Conservation (phyloP, 1,140 invertebrate genomes). For the Bicyclus anynana region DNA sequence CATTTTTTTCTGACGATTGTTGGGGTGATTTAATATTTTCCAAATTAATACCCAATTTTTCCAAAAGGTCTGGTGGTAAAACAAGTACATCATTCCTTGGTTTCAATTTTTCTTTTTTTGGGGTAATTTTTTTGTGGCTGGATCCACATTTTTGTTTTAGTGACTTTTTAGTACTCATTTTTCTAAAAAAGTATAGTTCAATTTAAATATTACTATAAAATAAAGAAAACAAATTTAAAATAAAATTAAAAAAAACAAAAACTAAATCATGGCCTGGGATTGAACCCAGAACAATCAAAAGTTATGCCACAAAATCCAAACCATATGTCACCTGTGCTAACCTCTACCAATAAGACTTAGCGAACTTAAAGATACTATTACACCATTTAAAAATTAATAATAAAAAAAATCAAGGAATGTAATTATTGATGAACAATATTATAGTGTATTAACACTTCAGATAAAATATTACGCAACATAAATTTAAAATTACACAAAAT, state of each 20-base stretch:
- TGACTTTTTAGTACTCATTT: conserved; percentile 30
- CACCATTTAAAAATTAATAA: conserved; percentile 17
- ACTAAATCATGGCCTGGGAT: conserved; percentile 10
- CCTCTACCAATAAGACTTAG: background rate
- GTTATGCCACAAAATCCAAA: background rate
- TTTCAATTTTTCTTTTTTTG: conserved; percentile 34
- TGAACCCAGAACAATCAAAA: conserved; percentile 28
- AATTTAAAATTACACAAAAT: background rate
- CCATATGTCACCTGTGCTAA: conserved; percentile 7
- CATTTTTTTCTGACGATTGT: conserved; percentile 1
- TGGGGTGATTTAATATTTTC: conserved; percentile 28
- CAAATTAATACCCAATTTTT: conserved; percentile 67
- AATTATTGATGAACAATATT: too few relatives aligned
- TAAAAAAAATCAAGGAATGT: too few relatives aligned
- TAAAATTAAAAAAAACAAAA: conserved; percentile 13
- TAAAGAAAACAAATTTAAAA: conserved; percentile 7
- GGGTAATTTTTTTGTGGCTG: conserved; percentile 19
- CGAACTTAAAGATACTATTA: too few relatives aligned
- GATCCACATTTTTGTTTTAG: conserved; percentile 30
- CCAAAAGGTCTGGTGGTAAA: conserved; percentile 61
- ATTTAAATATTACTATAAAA: conserved; percentile 9
- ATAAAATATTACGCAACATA: conserved; percentile 25
- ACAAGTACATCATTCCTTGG: conserved; percentile 44
- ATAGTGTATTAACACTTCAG: conserved; percentile 20
- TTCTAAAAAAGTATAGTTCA: conserved; percentile 4